Conservation (phyloP, 2,797 vertebrate genomes). For the Distichodus sexfasciatus region DNA sequence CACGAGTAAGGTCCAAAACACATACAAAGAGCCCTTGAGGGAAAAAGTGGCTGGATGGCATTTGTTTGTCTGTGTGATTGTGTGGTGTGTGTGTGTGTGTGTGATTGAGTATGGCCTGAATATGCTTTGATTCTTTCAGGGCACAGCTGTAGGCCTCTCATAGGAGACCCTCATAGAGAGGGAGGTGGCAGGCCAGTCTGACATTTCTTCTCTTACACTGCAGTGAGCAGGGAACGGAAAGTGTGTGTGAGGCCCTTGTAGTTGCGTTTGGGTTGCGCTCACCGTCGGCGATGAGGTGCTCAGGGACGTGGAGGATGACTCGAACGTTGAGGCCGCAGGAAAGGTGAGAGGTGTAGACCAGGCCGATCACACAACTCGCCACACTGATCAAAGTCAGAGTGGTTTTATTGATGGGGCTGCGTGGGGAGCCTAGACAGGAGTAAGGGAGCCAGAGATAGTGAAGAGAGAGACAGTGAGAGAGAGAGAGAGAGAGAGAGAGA, state of each 20-base stretch:
- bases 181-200: background rate
- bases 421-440: constrained; percentile 80
- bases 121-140: constrained; percentile 62
- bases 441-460: constrained; percentile 28
- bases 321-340: constrained; percentile 89
- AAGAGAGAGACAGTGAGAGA: background rate
- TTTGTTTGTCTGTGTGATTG: background rate
- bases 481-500: background rate
- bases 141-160: constrained; percentile 58
- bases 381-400: constrained; percentile 96
- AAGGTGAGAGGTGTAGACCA: constrained; percentile 91
- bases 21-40: constrained; percentile 22
- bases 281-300: constrained; percentile 98
- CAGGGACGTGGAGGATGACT: constrained; percentile 93
- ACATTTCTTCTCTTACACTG: constrained; percentile 28
- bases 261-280: constrained; percentile 46
- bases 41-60: background rate
- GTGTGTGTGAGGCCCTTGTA: background rate
- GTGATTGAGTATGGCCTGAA: constrained; percentile 47
- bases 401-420: constrained; percentile 97
- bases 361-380: constrained; percentile 89
- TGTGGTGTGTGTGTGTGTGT: background rate
- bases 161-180: constrained; percentile 14
- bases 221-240: background rate
- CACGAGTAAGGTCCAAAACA: constrained; percentile 24